Evolutionary conservation across 2,888 invertebrate species (phyloP).

Genomic region (Ditylenchus weischeri): DNA sequence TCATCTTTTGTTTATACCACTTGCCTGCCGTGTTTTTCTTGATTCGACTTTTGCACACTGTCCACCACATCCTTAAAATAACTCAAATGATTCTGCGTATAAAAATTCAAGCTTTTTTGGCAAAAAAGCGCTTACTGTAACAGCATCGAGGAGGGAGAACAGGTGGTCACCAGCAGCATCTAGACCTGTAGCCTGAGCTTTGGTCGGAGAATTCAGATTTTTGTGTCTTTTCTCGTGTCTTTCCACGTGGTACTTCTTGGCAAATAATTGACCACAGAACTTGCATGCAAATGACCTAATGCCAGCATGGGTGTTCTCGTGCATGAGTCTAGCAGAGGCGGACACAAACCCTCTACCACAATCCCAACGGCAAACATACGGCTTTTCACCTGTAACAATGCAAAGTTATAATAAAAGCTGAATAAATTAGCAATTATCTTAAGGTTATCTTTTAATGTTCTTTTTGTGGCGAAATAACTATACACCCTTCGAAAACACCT

Average conservation of each 20-base stretch:
- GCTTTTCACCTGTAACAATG: constrained; percentile 36
- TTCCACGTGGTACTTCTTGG: constrained; percentile 36
- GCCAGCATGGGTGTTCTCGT: constrained; percentile 44
- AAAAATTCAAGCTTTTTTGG: no score
- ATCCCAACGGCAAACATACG: constrained; percentile 46
- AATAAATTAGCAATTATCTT: no score
- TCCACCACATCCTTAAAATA: constrained; percentile 6
- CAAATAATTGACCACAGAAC: constrained; percentile 34
- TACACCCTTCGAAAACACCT: background rate
- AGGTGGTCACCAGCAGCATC: constrained; percentile 19
- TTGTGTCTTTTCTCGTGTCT: constrained; percentile 32
- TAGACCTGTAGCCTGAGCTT: constrained; percentile 2
- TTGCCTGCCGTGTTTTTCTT: background rate
- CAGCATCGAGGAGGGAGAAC: constrained; percentile 6
- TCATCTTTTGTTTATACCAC: no score
- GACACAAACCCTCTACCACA: constrained; percentile 47
- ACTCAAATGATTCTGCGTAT: no score
- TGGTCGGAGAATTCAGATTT: background rate
- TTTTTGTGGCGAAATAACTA: no score
- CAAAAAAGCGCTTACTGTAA: background rate
- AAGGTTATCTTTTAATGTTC: no score
- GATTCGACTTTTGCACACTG: background rate
- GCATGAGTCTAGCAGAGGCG: constrained; percentile 40
- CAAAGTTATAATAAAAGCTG: no score
- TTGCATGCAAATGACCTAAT: constrained; percentile 33